These are phyloP conservation scores for Nomada lathburiana DNA, from an alignment of 2,888 invertebrate species.

Conservation along the genomic window DNA sequence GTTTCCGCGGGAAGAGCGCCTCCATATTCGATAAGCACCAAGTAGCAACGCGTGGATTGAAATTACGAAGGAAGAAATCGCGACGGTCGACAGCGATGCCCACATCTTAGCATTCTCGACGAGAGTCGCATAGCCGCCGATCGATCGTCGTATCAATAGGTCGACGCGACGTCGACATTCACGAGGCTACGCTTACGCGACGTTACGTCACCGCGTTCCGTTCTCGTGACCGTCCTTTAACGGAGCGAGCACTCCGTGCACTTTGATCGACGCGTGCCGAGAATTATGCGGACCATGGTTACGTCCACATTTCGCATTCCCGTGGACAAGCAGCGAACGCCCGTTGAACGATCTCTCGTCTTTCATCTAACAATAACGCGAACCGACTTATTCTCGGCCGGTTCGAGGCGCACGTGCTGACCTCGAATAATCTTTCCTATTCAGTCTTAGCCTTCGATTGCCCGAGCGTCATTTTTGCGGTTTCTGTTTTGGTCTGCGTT, in stretches of 20 bases:
- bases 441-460: too few relatives aligned
- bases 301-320: constrained; percentile 43
- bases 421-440: background rate
- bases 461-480: too few relatives aligned
- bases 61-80: background rate
- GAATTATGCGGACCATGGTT: constrained; percentile 30
- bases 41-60: too few relatives aligned
- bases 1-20: too few relatives aligned
- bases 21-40: too few relatives aligned
- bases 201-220: constrained; percentile 50
- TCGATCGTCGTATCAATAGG: constrained; percentile 36
- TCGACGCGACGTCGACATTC: constrained; percentile 27
- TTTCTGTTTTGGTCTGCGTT: too few relatives aligned
- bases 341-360: constrained; percentile 40
- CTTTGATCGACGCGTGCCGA: constrained; percentile 34
- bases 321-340: constrained; percentile 19
- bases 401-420: too few relatives aligned
- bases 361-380: background rate
- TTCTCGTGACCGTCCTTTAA: constrained; percentile 34
- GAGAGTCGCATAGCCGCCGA: constrained; percentile 19
- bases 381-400: constrained; percentile 13
- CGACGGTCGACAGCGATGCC: background rate
- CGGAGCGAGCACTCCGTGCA: constrained; percentile 14
- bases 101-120: background rate
- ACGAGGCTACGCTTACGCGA: constrained; percentile 35